Conservation (phyloP, 2,888 invertebrate species). For the Xylota sylvarum region DNA sequence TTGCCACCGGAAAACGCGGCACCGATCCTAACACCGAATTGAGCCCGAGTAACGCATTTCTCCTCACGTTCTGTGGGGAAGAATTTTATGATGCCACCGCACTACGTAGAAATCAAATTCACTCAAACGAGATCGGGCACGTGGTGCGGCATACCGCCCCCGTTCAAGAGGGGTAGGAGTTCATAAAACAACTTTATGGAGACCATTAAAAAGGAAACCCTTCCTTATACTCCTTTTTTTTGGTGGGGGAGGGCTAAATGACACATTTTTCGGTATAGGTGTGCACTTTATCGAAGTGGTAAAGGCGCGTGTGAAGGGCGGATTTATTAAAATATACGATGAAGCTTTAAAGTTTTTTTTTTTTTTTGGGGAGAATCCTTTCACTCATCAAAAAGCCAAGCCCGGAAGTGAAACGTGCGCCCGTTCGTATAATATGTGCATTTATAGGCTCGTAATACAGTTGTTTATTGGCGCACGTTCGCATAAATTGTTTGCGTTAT, state of each 20-base stretch:
- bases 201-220: conserved; percentile 46
- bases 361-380: conserved; percentile 28
- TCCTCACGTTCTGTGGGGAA: conserved; percentile 17
- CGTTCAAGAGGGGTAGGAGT: conserved; percentile 4
- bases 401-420: conserved; percentile 48
- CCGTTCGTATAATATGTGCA: conserved; percentile 21
- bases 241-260: neutral
- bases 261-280: conserved; percentile 32
- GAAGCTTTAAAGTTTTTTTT: conserved; percentile 23
- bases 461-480: conserved; percentile 56
- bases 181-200: conserved; percentile 65
- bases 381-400: conserved; percentile 34
- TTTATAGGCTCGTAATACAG: conserved; percentile 61
- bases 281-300: conserved; percentile 45
- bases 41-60: conserved; percentile 8
- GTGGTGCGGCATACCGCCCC: neutral
- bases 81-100: conserved; percentile 25
- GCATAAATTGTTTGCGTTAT: conserved; percentile 38
- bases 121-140: conserved; percentile 23
- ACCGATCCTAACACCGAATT: neutral
- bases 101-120: conserved; percentile 29
- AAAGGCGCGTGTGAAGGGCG: conserved; percentile 14
- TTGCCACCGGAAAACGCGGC: neutral
- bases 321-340: conserved; percentile 52
- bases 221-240: conserved; percentile 8